Evolutionary conservation across 2,113 vertebrate species (phyloP).

Genomic region (Mungos mungo): DNA sequence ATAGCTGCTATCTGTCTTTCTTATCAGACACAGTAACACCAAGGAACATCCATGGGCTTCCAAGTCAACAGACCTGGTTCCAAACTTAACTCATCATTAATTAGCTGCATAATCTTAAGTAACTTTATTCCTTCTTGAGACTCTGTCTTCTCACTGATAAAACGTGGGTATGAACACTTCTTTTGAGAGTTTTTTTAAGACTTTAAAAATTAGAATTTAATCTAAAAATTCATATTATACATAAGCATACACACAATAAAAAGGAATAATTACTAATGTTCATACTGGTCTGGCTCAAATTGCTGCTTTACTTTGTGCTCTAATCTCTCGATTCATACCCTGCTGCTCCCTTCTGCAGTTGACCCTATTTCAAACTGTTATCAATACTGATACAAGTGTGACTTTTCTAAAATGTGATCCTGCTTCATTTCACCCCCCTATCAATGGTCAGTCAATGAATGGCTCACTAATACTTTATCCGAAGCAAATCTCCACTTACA

Average conservation of each 20-base stretch:
- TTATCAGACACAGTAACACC: background rate
- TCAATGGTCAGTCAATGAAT: background rate
- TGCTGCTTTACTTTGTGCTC: background rate
- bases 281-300: background rate
- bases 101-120: background rate
- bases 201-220: constrained; percentile 16
- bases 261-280: background rate
- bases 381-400: background rate
- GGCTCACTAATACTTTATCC: background rate
- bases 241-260: background rate
- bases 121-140: background rate
- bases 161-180: background rate
- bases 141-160: background rate
- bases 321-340: background rate
- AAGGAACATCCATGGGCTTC: background rate
- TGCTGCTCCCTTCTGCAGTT: background rate
- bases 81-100: background rate
- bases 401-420: background rate
- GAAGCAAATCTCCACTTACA: background rate
- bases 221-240: background rate
- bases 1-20: background rate
- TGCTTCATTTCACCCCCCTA: background rate
- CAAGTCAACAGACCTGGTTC: background rate
- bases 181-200: background rate
- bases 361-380: background rate